A percentile compares a stretch with the other conserved stretches of the same genome.
phyloP scores from a whole-genome alignment of 2,888 invertebrate species.

The Diarsia mendica region DNA sequence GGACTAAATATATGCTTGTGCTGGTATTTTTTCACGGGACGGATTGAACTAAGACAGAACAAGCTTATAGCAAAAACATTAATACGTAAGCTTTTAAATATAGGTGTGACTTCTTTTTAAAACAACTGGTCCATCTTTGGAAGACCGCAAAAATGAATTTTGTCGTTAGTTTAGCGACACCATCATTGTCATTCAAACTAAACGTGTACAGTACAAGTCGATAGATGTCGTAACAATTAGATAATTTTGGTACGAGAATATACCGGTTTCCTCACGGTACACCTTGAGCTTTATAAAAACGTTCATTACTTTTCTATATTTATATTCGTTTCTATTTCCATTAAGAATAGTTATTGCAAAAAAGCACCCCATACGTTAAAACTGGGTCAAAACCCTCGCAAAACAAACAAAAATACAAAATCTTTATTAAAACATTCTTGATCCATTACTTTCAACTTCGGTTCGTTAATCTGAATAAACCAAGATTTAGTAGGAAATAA shows the following conservation, averaged over 20 bases:
- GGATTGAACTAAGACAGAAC: background rate
- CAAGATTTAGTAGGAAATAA: slow-evolving; percentile 11
- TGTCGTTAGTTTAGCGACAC: no score
- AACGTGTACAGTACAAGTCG: no score
- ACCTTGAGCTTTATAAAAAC: background rate
- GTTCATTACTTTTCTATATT: background rate
- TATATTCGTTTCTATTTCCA: no score
- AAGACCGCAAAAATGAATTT: no score
- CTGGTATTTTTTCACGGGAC: background rate
- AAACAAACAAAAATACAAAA: slow-evolving; percentile 44
- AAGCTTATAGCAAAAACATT: no score
- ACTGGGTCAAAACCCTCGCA: slow-evolving; percentile 23
- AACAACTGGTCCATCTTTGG: no score
- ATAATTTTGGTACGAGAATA: no score
- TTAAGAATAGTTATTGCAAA: background rate
- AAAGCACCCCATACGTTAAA: slow-evolving; percentile 4
- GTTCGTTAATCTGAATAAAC: slow-evolving; percentile 18
- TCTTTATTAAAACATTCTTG: slow-evolving; percentile 48
- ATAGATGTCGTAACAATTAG: no score
- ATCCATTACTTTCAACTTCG: slow-evolving; percentile 30
- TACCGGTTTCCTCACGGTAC: no score
- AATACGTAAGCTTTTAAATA: no score
- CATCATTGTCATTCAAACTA: no score
- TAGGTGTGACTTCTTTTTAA: no score
- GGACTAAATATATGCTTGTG: background rate